Percentiles rank a stretch among this genome's conserved stretches.
These are phyloP conservation scores for Acanthopagrus latus DNA, from an alignment of 2,797 vertebrate species.

Conservation along the genomic window DNA sequence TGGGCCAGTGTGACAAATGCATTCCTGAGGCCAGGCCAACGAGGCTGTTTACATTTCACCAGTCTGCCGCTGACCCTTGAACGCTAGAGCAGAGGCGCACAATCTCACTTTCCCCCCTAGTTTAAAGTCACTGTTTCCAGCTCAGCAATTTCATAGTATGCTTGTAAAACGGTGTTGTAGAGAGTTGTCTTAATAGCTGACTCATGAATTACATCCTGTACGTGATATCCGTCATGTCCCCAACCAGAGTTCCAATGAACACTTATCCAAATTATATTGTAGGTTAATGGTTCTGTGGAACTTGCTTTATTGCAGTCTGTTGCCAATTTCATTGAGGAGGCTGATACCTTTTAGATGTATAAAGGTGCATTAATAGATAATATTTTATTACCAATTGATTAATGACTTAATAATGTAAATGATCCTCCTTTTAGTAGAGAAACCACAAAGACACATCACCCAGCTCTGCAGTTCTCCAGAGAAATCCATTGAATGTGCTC, in stretches of 20 bases:
- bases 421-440: not conserved
- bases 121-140: not conserved
- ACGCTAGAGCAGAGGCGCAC: constrained; percentile 17
- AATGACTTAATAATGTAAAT: not conserved
- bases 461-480: not conserved
- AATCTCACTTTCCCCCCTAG: not conserved
- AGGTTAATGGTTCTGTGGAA: constrained; percentile 9
- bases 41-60: constrained; percentile 61
- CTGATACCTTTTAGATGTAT: not conserved
- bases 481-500: no score
- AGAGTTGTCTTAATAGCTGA: not conserved
- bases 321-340: not conserved
- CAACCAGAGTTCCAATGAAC: not conserved
- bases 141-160: not conserved
- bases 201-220: constrained; percentile 5
- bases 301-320: not conserved
- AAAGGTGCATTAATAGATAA: not conserved
- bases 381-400: not conserved
- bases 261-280: not conserved
- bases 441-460: not conserved
- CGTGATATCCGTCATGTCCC: not conserved
- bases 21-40: constrained; percentile 55
- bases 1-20: constrained; percentile 72
- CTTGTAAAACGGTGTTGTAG: constrained; percentile 5
- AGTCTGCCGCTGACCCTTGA: constrained; percentile 58